Evolutionary conservation across 2,113 vertebrate species (phyloP).

Genomic region (Ceratotherium simum): DNA sequence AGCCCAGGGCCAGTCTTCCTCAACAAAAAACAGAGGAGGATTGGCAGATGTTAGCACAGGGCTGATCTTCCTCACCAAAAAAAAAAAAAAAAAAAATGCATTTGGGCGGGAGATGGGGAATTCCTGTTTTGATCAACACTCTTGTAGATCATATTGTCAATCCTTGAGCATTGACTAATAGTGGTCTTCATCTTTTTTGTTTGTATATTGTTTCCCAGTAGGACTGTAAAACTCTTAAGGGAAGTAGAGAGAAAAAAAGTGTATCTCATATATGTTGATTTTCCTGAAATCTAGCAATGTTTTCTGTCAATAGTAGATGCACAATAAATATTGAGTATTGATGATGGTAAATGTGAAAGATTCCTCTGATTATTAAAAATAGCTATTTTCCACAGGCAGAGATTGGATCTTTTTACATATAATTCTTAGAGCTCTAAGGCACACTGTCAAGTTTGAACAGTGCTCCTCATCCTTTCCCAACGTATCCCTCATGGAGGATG

Average conservation of each 20-base stretch:
- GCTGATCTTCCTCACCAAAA: too few relatives aligned
- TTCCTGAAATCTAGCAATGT: not conserved
- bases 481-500: not conserved
- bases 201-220: not conserved
- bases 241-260: not conserved
- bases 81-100: too few relatives aligned
- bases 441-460: not conserved
- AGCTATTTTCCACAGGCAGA: not conserved
- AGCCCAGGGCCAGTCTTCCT: too few relatives aligned
- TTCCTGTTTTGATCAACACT: not conserved
- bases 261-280: not conserved
- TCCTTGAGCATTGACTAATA: not conserved
- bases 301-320: not conserved
- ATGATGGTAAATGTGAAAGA: not conserved
- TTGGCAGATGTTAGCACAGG: too few relatives aligned
- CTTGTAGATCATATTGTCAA: not conserved
- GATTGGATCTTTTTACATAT: not conserved
- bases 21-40: too few relatives aligned
- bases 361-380: not conserved
- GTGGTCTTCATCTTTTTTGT: not conserved
- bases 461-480: not conserved
- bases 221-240: not conserved
- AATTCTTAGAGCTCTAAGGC: not conserved
- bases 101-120: not conserved
- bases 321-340: not conserved